Evolutionary conservation across 2,797 vertebrate genomes (phyloP), one percentile per base, ranked within the genome.

Genomic region (Pelodytes ibericus): DNA sequence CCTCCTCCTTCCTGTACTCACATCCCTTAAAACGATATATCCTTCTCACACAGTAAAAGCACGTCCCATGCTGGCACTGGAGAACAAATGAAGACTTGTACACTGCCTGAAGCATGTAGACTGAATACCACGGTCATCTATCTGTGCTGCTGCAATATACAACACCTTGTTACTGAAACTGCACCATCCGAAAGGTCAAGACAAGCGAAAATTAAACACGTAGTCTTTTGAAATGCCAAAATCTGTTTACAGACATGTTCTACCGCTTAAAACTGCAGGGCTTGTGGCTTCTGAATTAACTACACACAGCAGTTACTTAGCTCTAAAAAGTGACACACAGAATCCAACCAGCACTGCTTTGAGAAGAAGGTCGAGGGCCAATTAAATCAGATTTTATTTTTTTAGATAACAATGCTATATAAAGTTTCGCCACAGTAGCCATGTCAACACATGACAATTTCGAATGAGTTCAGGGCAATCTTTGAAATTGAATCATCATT

Each of bases 61-160:
- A 44, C 2, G 31, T 53, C 20, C 26, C 16, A 57, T 41, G 47
- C 3, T 25, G 30, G 25, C 26, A 24, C n/a, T 25, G 47, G 15
- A 58, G 47, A 70, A 64, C 59, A 44, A 71, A 60, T 24, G 20
- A 65, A 20, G 44, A 26, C 18, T n/a, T 58, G 11, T 44, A 26
- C 24, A 33, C 27, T 39, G 49, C 24, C 22, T 41, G 39, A 20
- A 25, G 25, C 29, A 16, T 66, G 8, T 22, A 33, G 72, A 49
- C 27, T 20, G 18, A 47, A 16, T 33, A 15, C 18, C 39, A 15
- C 3, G 8, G 49, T 53, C 49, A 53, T 24, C 49, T 53, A 5
- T 24, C 49, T 22, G 49, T 6, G 49, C 49, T 24, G 49, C 0
- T 20, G 1, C 49, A 53, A 53, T 24, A 53, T 11, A 24, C 49